Percentiles rank a stretch among this genome's conserved stretches.
phyloP scores from a whole-genome alignment of 2,797 vertebrate genomes.

The Smutsia gigantea region DNA sequence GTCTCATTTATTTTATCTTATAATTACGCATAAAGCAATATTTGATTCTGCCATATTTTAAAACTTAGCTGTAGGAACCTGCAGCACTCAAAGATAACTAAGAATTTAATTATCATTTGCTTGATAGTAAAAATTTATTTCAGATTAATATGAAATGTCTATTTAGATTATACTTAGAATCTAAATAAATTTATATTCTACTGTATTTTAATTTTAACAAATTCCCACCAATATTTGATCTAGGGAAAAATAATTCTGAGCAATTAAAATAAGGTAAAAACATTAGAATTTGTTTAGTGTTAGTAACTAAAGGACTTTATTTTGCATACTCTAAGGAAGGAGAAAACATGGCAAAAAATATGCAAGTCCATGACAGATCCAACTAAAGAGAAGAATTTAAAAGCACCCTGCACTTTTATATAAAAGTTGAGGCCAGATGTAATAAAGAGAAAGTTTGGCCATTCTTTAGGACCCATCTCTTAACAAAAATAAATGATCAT shows the following conservation, averaged over 20 bases:
- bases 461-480: background rate
- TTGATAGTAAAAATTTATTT: conserved; percentile 1
- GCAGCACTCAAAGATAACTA: background rate
- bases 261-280: background rate
- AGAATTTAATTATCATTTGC: conserved; percentile 1
- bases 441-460: background rate
- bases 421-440: background rate
- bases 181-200: background rate
- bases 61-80: background rate
- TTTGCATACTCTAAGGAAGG: background rate
- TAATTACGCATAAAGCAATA: background rate
- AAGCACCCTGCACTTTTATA: background rate
- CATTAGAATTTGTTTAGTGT: background rate
- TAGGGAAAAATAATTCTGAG: conserved; percentile 22
- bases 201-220: conserved; percentile 36
- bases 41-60: background rate
- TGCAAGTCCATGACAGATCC: background rate
- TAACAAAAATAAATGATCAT: background rate
- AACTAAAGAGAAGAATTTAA: background rate
- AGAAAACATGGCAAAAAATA: background rate
- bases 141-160: background rate
- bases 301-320: background rate
- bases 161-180: background rate
- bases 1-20: background rate
- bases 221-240: background rate